A percentile compares a stretch with the other conserved stretches of the same genome.
Conservation (phyloP, 2,888 invertebrate genomes). For the Julus scanicus region DNA sequence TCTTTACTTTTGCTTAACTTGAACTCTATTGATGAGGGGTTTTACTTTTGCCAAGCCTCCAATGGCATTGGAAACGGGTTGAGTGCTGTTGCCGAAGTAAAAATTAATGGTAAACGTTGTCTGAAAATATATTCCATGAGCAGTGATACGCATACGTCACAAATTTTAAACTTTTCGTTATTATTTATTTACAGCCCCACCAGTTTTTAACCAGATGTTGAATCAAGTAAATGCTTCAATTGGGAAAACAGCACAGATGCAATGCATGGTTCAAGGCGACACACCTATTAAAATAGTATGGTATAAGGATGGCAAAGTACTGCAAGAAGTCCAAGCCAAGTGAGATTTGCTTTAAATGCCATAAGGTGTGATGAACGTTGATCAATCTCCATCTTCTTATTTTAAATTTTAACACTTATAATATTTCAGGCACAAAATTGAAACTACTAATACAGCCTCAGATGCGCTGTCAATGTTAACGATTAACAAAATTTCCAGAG, state of each 20-base stretch:
- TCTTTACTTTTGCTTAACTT: slow-evolving; percentile 52
- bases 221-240: neutral
- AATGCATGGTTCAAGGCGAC: slow-evolving; percentile 55
- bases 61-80: slow-evolving; percentile 96
- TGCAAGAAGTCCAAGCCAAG: slow-evolving; percentile 5
- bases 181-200: slow-evolving; percentile 52
- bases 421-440: slow-evolving; percentile 48
- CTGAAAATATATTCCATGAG: no score
- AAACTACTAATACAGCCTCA: slow-evolving; percentile 51
- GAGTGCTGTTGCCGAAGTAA: slow-evolving; percentile 92
- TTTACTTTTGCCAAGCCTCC: slow-evolving; percentile 94
- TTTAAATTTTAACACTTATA: neutral
- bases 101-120: slow-evolving; percentile 81
- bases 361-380: no score
- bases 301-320: slow-evolving; percentile 54
- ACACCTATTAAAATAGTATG: slow-evolving; percentile 56
- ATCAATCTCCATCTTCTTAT: neutral
- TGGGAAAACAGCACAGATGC: slow-evolving; percentile 32
- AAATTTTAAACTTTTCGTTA: no score
- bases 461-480: slow-evolving; percentile 52
- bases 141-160: no score
- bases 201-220: slow-evolving; percentile 47
- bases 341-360: neutral
- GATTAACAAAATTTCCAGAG: slow-evolving; percentile 37
- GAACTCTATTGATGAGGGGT: slow-evolving; percentile 70